Percentiles rank a stretch among this genome's conserved stretches.
Conservation (phyloP, 2,888 invertebrate genomes). For the Yponomeuta sedellus region DNA sequence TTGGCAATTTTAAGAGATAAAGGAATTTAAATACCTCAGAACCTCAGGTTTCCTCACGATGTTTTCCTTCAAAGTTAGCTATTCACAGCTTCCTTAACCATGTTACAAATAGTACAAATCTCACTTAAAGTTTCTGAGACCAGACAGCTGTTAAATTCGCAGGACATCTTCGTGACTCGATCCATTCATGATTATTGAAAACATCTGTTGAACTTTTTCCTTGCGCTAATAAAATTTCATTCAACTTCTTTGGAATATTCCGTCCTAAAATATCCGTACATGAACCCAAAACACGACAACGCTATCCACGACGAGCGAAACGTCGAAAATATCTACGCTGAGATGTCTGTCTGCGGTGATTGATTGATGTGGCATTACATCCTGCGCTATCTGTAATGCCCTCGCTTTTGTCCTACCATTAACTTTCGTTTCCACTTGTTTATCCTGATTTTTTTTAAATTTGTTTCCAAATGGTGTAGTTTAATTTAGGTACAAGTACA, state of each 20-base stretch:
- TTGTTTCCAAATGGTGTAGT: too few relatives aligned
- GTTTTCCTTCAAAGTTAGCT: too few relatives aligned
- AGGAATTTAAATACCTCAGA: too few relatives aligned
- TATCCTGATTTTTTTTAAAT: background rate
- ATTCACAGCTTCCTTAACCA: too few relatives aligned
- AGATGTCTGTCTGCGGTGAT: background rate
- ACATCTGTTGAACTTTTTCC: background rate
- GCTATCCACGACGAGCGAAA: background rate
- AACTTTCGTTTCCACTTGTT: background rate
- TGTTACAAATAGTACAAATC: background rate
- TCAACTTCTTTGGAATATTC: background rate
- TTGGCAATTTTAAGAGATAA: too few relatives aligned
- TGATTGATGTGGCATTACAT: constrained; percentile 9
- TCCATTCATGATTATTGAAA: background rate
- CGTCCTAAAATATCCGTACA: background rate
- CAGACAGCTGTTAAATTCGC: too few relatives aligned
- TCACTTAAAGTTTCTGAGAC: background rate
- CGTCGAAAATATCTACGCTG: background rate
- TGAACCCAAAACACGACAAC: background rate
- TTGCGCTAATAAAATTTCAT: background rate
- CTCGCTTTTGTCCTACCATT: background rate
- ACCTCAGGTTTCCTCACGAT: too few relatives aligned
- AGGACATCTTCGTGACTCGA: background rate
- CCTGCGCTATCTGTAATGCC: constrained; percentile 1
- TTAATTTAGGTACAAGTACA: too few relatives aligned